These are phyloP conservation scores for Erebia aethiops DNA, from an alignment of 2,888 invertebrate species.

Conservation along the genomic window DNA sequence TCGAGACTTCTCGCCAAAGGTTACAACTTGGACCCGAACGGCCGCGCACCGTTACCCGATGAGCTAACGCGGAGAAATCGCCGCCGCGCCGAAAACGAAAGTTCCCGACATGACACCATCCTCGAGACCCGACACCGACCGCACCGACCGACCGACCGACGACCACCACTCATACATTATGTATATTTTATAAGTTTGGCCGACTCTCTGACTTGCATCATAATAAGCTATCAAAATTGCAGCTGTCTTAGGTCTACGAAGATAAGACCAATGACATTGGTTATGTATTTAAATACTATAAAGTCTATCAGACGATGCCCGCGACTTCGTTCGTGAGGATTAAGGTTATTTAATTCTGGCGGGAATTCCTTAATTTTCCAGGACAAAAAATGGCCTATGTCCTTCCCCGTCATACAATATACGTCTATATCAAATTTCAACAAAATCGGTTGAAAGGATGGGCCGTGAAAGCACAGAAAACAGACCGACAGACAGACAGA, in stretches of 20 bases:
- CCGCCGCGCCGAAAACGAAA: constrained; percentile 66
- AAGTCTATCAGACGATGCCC: background rate
- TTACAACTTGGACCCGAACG: background rate
- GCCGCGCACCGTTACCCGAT: constrained; percentile 63
- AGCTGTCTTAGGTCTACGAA: too few species aligned
- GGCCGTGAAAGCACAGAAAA: too few species aligned
- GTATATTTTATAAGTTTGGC: too few species aligned
- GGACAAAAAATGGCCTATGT: background rate
- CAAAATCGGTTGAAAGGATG: too few species aligned
- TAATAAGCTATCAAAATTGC: too few species aligned
- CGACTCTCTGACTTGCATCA: too few species aligned
- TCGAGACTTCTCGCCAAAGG: background rate
- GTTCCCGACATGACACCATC: constrained; percentile 46
- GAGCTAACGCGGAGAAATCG: constrained; percentile 71
- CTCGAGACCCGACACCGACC: background rate
- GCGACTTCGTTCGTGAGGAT: background rate
- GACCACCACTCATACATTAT: background rate
- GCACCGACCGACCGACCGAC: background rate
- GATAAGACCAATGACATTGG: too few species aligned
- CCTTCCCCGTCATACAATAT: too few species aligned
- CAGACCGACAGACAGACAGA: too few species aligned
- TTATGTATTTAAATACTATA: too few species aligned
- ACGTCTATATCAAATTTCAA: too few species aligned
- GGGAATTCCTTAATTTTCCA: background rate
- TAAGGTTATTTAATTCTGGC: background rate